Evolutionary conservation across 2,888 invertebrate genomes (phyloP).

Genomic region (Vesta saturnalis): DNA sequence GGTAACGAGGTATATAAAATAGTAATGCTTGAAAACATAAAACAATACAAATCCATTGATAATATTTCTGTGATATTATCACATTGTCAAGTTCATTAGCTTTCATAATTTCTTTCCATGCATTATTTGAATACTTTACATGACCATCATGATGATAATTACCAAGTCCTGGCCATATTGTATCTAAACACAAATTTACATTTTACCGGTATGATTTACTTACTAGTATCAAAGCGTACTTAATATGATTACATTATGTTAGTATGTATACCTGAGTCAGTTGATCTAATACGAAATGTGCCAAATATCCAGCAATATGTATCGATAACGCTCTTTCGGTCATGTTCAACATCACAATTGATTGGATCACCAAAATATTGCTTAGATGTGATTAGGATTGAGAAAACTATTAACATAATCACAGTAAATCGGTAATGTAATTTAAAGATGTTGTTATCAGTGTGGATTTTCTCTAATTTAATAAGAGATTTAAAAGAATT

Average conservation of each 20-base stretch:
- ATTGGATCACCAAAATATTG: constrained; percentile 90
- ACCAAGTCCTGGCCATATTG: constrained; percentile 62
- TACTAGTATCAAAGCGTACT: too few relatives aligned
- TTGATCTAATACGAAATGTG: constrained; percentile 70
- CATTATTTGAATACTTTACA: constrained; percentile 48
- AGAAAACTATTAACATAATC: constrained; percentile 76
- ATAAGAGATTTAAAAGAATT: constrained; percentile 74
- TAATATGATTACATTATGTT: neutral
- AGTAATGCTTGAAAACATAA: constrained; percentile 73
- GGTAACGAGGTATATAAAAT: constrained; percentile 75
- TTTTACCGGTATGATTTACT: too few relatives aligned
- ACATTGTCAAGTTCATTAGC: constrained; percentile 55
- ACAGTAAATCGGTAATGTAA: constrained; percentile 80
- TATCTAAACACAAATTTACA: too few relatives aligned
- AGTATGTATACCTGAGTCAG: constrained; percentile 56
- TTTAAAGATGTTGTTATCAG: constrained; percentile 80
- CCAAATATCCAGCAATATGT: constrained; percentile 85
- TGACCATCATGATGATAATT: constrained; percentile 55
- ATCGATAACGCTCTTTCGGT: constrained; percentile 72
- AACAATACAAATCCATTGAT: constrained; percentile 79
- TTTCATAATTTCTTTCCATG: constrained; percentile 21
- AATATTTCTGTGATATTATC: constrained; percentile 71
- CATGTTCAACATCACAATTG: constrained; percentile 71
- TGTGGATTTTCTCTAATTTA: constrained; percentile 73
- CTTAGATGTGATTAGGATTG: constrained; percentile 79